Conservation (phyloP, 2,888 invertebrate genomes). For the Pycnomerus fuliginosus region DNA sequence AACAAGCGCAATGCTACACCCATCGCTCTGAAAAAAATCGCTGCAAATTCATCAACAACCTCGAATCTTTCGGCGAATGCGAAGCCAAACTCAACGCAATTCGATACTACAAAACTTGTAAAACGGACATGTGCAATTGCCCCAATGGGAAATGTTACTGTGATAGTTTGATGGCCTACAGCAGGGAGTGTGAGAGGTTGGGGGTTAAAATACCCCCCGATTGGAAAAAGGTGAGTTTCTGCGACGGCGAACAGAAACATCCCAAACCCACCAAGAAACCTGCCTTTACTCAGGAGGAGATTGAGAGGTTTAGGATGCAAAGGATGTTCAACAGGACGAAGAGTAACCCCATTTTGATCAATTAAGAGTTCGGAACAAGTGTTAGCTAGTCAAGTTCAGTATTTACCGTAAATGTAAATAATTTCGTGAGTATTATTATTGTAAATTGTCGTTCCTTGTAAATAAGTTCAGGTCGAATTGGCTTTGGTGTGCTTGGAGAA, state of each 20-base stretch:
- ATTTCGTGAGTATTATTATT: neutral
- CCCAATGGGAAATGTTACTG: constrained; percentile 80
- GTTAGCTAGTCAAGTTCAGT: constrained; percentile 48
- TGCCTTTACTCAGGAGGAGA: constrained; percentile 24
- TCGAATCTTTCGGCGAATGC: constrained; percentile 70
- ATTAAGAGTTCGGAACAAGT: constrained; percentile 23
- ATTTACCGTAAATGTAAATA: constrained; percentile 34
- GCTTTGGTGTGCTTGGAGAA: too few relatives aligned
- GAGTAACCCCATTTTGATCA: constrained; percentile 30
- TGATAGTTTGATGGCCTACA: constrained; percentile 86
- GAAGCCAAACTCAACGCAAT: constrained; percentile 75
- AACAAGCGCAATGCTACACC: constrained; percentile 19
- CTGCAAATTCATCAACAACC: constrained; percentile 47
- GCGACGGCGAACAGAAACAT: constrained; percentile 9
- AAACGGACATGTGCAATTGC: constrained; percentile 81
- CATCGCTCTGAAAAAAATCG: constrained; percentile 32
- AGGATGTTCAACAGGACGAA: constrained; percentile 23
- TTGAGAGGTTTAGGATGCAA: constrained; percentile 24
- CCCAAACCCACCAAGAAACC: constrained; percentile 14
- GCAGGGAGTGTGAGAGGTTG: constrained; percentile 78
- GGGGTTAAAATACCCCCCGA: constrained; percentile 68
- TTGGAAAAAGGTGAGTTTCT: constrained; percentile 63
- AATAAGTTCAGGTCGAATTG: too few relatives aligned
- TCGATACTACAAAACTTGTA: constrained; percentile 84
- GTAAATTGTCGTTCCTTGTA: neutral